Percentiles rank a stretch among this genome's conserved stretches.
Evolutionary conservation across 1,140 invertebrate genomes (phyloP).

Genomic region (Drosophila bocki): DNA sequence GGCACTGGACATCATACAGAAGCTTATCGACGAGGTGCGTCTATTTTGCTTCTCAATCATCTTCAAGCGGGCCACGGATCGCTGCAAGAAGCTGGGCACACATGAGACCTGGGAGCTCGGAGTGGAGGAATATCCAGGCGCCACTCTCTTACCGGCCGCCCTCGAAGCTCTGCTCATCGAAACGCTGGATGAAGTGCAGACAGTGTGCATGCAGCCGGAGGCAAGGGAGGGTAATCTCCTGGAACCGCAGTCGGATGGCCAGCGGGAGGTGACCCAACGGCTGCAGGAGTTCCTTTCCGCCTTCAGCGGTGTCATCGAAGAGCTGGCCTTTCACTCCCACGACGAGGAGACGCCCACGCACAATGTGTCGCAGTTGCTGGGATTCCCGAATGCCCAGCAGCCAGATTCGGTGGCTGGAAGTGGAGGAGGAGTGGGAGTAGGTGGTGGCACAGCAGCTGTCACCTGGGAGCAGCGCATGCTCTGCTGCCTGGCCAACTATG

Average conservation of each 20-base stretch:
- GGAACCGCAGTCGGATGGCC: slow-evolving; percentile 87
- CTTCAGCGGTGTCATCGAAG: slow-evolving; percentile 88
- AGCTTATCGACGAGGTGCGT: slow-evolving; percentile 94
- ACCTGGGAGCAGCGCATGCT: slow-evolving; percentile 93
- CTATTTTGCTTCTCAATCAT: slow-evolving; percentile 94
- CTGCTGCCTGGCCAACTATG: slow-evolving; percentile 95
- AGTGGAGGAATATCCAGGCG: slow-evolving; percentile 87
- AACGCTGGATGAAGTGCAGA: slow-evolving; percentile 93
- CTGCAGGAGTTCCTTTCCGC: slow-evolving; percentile 90
- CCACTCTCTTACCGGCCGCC: slow-evolving; percentile 90
- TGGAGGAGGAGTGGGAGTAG: not conserved
- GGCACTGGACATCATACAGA: slow-evolving; percentile 92
- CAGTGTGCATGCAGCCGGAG: slow-evolving; percentile 91
- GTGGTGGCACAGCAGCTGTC: slow-evolving; percentile 79
- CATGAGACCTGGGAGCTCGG: slow-evolving; percentile 96
- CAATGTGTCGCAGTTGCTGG: slow-evolving; percentile 88
- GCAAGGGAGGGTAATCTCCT: slow-evolving; percentile 90
- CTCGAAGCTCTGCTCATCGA: slow-evolving; percentile 94
- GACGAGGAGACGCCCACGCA: slow-evolving; percentile 88
- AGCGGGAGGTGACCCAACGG: slow-evolving; percentile 89
- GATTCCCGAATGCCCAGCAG: slow-evolving; percentile 87
- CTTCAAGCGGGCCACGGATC: slow-evolving; percentile 93
- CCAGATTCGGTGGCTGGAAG: slow-evolving; percentile 64
- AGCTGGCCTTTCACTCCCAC: slow-evolving; percentile 88
- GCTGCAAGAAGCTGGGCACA: slow-evolving; percentile 91